Evolutionary conservation across 2,797 vertebrate genomes (phyloP).

Genomic region (Rhinogobio ventralis): DNA sequence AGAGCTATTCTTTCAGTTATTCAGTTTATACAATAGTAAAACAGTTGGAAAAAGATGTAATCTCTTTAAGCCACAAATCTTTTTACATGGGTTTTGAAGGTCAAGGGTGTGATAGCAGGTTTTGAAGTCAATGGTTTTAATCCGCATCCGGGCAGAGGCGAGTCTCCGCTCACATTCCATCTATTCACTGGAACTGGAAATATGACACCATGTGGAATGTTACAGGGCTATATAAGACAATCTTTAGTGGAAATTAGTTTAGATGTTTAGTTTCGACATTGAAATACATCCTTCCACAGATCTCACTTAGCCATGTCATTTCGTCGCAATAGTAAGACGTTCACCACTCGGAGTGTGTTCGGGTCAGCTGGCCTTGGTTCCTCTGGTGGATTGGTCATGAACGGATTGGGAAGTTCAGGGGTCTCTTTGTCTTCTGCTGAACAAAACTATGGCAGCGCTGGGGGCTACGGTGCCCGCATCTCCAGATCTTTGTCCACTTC

Average conservation of each 20-base stretch:
- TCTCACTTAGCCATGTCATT: constrained; percentile 37
- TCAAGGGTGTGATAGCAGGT: constrained; percentile 12
- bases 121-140: constrained; percentile 8
- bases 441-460: constrained; percentile 62
- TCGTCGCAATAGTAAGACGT: not conserved
- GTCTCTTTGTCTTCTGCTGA: constrained; percentile 45
- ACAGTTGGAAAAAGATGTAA: not conserved
- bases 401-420: not conserved
- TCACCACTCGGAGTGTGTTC: not conserved
- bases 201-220: not conserved
- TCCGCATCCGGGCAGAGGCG: not conserved
- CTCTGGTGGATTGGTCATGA: constrained; percentile 11
- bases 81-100: constrained; percentile 2
- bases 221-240: constrained; percentile 52
- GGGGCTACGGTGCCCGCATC: constrained; percentile 58
- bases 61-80: constrained; percentile 24
- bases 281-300: constrained; percentile 1
- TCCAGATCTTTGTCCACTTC: constrained; percentile 49
- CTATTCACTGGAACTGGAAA: constrained; percentile 21
- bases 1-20: not conserved
- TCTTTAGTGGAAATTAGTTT: not conserved
- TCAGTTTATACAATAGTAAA: not conserved
- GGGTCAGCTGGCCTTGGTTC: not conserved
- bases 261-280: not conserved
- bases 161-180: constrained; percentile 17